Evolutionary conservation across 2,797 vertebrate genomes (phyloP).

Genomic region (Microchirus variegatus): DNA sequence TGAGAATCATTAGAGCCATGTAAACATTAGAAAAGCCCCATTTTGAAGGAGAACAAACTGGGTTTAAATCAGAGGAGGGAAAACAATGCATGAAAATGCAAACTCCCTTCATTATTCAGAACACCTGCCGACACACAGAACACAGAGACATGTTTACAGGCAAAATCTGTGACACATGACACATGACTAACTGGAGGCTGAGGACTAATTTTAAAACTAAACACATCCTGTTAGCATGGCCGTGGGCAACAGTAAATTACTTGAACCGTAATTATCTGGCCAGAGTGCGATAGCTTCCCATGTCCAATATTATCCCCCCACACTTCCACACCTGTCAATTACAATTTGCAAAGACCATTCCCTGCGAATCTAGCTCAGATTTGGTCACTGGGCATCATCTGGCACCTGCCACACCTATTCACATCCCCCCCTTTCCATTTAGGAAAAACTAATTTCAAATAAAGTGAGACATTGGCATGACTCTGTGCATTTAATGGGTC

Average conservation of each 20-base stretch:
- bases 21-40: too few species aligned
- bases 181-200: background rate
- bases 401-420: slow-evolving; percentile 41
- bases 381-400: slow-evolving; percentile 36
- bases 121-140: too few species aligned
- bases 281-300: slow-evolving; percentile 9
- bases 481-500: slow-evolving; percentile 30
- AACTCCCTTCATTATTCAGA: too few species aligned
- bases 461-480: slow-evolving; percentile 25
- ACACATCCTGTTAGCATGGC: background rate
- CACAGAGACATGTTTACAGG: too few species aligned
- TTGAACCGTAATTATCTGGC: slow-evolving; percentile 28
- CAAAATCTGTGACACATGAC: too few species aligned
- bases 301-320: slow-evolving; percentile 36
- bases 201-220: slow-evolving; percentile 13
- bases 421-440: slow-evolving; percentile 30
- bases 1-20: too few species aligned
- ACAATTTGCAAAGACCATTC: slow-evolving; percentile 47
- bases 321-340: slow-evolving; percentile 48
- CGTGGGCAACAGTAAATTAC: slow-evolving; percentile 32
- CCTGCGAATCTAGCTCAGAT: slow-evolving; percentile 43
- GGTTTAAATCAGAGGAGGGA: too few species aligned
- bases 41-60: too few species aligned
- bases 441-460: slow-evolving; percentile 33
- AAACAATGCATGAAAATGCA: too few species aligned